Evolutionary conservation across 2,888 invertebrate species (phyloP), one percentile per base, ranked within the genome.

Genomic region (Habroteleia sp.): DNA sequence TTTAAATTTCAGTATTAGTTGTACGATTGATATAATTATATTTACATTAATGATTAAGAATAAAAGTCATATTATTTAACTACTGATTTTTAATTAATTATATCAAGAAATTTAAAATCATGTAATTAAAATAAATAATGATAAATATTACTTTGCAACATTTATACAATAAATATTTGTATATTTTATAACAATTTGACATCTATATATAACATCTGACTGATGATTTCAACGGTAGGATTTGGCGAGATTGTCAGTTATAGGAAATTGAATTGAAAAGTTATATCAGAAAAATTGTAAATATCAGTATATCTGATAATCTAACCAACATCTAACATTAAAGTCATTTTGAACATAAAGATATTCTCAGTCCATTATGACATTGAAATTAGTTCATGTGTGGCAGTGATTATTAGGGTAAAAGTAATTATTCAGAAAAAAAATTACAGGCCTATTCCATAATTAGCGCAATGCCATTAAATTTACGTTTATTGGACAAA

Each of bases 361-460:
- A 66, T n/a, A 33, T 3, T 33, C 29, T 58, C 68, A 68, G 66
- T 68, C 56, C 56, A 10, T 68, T 25, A 46, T 56, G 52, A 65
- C 54, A 65, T 46, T 56, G 23, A 66, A 66, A 46, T 56, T 46
- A 56, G 39, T 66, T 56, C n/a, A n/a, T 13, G 56, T 46, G 11
- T 66, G 66, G 66, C 66, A 66, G 66, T 66, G 54, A 56, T 65
- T 46, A 46, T 54, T 39, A 56, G 23, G 44, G 46, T 33, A 39
- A 66, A 25, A 52, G 8, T 16, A 2, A 20, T 20, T 20, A 20
- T 20, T 20, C 20, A 20, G 4, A 20, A 2, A 20, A 20, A 4
- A 20, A 20, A 3, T 20, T 4, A 20, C 20, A 20, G 4, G 4
- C 20, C 4, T 20, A 20, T 20, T 20, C 20, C 20, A 20, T 20